A percentile compares a stretch with the other conserved stretches of the same genome.
Conservation (phyloP, 2,888 invertebrate species). For the Pecten maximus region DNA sequence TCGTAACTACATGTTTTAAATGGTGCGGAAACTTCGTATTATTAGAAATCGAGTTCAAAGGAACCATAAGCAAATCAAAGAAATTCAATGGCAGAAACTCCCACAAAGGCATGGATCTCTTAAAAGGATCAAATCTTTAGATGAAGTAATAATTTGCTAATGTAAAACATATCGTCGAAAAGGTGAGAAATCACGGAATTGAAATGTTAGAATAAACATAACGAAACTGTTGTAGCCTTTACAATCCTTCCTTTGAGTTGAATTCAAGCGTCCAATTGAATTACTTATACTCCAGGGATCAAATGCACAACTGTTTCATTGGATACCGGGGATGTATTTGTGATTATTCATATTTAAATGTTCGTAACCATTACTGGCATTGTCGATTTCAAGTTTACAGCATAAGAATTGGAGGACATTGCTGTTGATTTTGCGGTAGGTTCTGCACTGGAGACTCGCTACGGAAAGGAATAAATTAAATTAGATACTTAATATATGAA, state of each 20-base stretch:
- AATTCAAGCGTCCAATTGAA: conserved; percentile 26
- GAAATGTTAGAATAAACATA: neutral
- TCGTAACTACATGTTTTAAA: conserved; percentile 35
- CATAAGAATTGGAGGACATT: neutral
- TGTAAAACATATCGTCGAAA: neutral
- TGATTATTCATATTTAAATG: neutral
- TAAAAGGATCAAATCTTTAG: neutral
- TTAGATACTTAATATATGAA: neutral
- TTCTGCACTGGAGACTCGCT: neutral
- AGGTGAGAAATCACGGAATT: neutral
- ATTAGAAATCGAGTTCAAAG: conserved; percentile 9
- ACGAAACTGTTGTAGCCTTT: neutral
- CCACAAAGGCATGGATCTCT: neutral
- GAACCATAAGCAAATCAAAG: neutral
- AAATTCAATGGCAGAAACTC: neutral
- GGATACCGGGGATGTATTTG: neutral
- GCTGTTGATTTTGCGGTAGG: neutral
- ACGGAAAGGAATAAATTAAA: neutral
- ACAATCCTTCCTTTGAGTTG: neutral
- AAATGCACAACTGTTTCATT: conserved; percentile 33
- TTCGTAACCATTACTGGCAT: neutral
- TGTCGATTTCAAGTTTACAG: conserved; percentile 18
- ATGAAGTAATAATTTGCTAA: conserved; percentile 33
- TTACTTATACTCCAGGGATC: neutral
- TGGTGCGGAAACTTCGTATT: neutral